Conservation (phyloP, 35 echinoderm and acorn worm species). For the Nesometra sesokonis region DNA sequence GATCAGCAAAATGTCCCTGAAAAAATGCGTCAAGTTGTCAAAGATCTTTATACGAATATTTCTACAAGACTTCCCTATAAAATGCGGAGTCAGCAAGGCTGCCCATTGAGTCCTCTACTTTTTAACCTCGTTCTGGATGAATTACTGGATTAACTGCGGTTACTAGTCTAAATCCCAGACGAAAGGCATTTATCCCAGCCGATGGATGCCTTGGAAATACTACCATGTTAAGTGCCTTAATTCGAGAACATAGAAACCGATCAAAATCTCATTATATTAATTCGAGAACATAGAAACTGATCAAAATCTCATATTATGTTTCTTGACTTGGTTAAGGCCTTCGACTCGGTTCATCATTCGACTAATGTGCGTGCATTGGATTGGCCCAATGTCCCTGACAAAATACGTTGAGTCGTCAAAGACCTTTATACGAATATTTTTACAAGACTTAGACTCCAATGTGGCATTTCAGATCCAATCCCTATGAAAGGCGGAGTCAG, state of each 20-base stretch:
- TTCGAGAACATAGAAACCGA: not conserved
- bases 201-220: slow-evolving; percentile 29
- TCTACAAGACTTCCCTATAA: not conserved
- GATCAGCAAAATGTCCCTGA: not conserved
- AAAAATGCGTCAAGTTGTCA: not conserved
- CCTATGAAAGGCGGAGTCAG: slow-evolving; percentile 2
- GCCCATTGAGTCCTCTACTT: slow-evolving; percentile 9
- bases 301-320: too few species aligned
- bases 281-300: too few species aligned
- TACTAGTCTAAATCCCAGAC: not conserved
- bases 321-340: slow-evolving; percentile 11
- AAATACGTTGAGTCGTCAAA: not conserved
- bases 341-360: slow-evolving; percentile 23
- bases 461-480: not conserved
- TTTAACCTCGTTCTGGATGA: slow-evolving; percentile 16
- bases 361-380: not conserved
- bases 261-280: not conserved
- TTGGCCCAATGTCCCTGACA: not conserved
- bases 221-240: not conserved
- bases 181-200: slow-evolving; percentile 14
- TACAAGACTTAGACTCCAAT: not conserved
- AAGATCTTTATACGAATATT: not conserved
- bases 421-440: not conserved
- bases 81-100: slow-evolving; percentile 11
- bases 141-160: not conserved